Percentiles rank a stretch among this genome's conserved stretches.
Conservation (phyloP, 1,140 invertebrate genomes). For the Drosophila ironensis region DNA sequence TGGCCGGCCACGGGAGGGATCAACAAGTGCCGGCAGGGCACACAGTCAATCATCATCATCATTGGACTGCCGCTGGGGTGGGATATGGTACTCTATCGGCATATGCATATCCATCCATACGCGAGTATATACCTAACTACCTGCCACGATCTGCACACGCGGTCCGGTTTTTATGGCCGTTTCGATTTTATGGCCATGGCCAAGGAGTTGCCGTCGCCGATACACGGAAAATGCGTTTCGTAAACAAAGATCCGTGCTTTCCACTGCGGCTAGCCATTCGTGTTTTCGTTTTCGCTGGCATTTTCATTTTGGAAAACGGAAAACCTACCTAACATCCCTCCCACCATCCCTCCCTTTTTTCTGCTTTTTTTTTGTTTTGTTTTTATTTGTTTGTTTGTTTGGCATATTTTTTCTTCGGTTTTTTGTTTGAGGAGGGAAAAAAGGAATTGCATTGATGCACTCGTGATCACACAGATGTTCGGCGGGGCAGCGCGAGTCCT, state of each 20-base stretch:
- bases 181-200: conserved; percentile 34
- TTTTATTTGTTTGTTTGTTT: conserved; percentile 2
- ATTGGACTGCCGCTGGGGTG: neutral
- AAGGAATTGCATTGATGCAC: conserved; percentile 15
- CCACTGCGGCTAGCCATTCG: conserved; percentile 17
- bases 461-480: conserved; percentile 46
- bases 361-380: conserved; percentile 6
- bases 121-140: neutral
- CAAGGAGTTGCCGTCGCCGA: conserved; percentile 67
- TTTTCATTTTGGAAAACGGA: neutral
- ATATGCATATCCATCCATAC: neutral
- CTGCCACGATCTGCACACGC: conserved; percentile 14
- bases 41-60: conserved; percentile 30
- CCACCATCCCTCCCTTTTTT: conserved; percentile 3
- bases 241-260: conserved; percentile 52
- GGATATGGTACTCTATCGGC: neutral
- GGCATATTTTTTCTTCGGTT: neutral
- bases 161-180: conserved; percentile 44
- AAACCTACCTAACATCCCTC: neutral
- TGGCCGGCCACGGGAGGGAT: too few species aligned
- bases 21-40: conserved; percentile 28
- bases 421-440: conserved; percentile 3
- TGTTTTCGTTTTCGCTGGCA: conserved; percentile 10
- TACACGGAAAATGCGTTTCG: conserved; percentile 71
- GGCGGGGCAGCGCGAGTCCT: too few species aligned